Base-by-base conservation (phyloP, 2,113 vertebrate genomes). In the Seriola aureovittata region DNA sequence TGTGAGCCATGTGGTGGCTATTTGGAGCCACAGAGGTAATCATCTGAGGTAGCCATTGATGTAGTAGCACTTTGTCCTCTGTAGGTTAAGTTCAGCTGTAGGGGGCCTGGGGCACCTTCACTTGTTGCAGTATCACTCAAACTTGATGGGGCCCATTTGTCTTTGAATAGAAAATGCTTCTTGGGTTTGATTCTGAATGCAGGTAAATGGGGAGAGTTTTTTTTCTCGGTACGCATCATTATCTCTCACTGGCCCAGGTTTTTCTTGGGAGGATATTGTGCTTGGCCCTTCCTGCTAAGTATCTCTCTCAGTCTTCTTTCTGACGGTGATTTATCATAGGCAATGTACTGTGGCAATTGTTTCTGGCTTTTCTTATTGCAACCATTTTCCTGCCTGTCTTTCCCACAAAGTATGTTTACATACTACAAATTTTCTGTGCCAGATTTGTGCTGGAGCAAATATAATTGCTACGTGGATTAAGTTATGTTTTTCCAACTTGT, bases 1-100 rank as follows among this genome's bases (percentile, higher is more conserved):
- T 36, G 50, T 84, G 83, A 84, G 82, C 89, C 93, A 92, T 89
- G 81, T 90, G 91, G 87, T 71, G 88, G 69, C 77, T 88, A 85
- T 93, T 93, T 90, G 78, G 77, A 81, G 82, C 36, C 58, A 42
- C 57, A 68, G 67, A 81, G 64, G 70, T 90, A 80, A 90, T 88
- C 16, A 60, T 80, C 66, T n/a, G 55, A 84, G 57, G 38, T 55
- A 8, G 54, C 69, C 58, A 52, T 8, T 87, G 74, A 82, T 89
- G 89, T 70, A 68, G 67, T 64, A 48, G 11, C 81, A 46, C 29
- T 85, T 80, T 73, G 81, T 83, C 55, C 85, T 85, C 67, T 54
- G 17, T 46, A 72, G 82, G 42, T 72, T 60, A 60, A 84, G 60
- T 63, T 81, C 57, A 81, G 52, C 23, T 40, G 9, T 4, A 16